These are phyloP conservation scores for Neomorphus geoffroyi DNA, from an alignment of 2,797 vertebrate species.

Conservation along the genomic window DNA sequence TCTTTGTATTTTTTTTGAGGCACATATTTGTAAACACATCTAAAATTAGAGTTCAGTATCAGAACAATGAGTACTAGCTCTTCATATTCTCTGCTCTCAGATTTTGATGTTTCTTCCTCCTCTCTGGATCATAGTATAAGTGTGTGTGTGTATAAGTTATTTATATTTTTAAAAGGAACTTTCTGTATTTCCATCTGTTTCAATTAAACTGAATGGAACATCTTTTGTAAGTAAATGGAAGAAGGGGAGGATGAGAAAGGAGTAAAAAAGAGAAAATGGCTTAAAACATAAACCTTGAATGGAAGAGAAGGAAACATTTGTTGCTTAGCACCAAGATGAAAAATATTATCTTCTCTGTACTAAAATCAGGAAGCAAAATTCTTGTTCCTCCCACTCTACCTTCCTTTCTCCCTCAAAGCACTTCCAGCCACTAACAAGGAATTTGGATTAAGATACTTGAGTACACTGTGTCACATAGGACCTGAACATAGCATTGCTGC, in stretches of 20 bases:
- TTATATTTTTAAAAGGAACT: constrained; percentile 77
- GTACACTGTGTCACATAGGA: not conserved
- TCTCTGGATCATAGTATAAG: not conserved
- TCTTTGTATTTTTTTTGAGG: constrained; percentile 23
- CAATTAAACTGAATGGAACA: constrained; percentile 78
- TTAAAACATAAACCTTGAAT: constrained; percentile 46
- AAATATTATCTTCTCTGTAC: not conserved
- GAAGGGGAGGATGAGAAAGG: constrained; percentile 44
- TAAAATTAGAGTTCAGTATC: constrained; percentile 77
- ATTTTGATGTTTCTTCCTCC: not conserved
- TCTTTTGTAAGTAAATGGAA: constrained; percentile 69
- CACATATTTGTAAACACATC: constrained; percentile 75
- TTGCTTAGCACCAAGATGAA: constrained; percentile 36
- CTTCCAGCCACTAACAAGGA: not conserved
- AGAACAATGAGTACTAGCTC: constrained; percentile 71
- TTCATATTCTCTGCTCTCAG: constrained; percentile 11
- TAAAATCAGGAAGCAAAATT: constrained; percentile 2
- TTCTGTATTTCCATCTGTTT: constrained; percentile 77
- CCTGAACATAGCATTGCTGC: not conserved
- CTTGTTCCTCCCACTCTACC: not conserved
- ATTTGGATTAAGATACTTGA: not conserved
- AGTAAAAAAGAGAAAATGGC: not conserved
- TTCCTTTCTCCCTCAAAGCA: not conserved
- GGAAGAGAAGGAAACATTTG: constrained; percentile 1
- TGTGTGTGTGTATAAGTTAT: constrained; percentile 56